Percentiles rank a stretch among this genome's conserved stretches.
phyloP scores from a whole-genome alignment of 2,888 invertebrate species.

The Eristalis pertinax region DNA sequence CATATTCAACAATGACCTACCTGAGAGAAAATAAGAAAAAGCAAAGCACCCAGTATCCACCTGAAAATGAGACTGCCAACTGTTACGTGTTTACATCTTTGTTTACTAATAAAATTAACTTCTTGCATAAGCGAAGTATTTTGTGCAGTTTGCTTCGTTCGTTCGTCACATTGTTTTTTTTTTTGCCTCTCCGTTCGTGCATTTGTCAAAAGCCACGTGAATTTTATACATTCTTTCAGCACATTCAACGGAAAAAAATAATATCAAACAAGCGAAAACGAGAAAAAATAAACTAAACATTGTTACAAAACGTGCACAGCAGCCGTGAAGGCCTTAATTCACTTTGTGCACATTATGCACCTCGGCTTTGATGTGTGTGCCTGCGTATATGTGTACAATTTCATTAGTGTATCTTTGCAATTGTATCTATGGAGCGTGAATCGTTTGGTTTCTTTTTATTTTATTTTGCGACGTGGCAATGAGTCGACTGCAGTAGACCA shows the following conservation, averaged over 20 bases:
- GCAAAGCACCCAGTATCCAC: not conserved
- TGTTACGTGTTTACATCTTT: conserved; percentile 1
- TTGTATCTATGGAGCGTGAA: not conserved
- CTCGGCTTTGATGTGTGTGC: not conserved
- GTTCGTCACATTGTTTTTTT: not conserved
- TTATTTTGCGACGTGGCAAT: conserved; percentile 44
- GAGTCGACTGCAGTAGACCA: conserved; percentile 19
- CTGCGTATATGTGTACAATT: not conserved
- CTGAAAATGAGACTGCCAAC: not conserved
- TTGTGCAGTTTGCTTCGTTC: conserved; percentile 14
- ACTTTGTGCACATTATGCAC: conserved; percentile 40
- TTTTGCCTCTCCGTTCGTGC: not conserved
- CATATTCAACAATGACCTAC: not conserved
- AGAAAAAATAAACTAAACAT: conserved; percentile 10
- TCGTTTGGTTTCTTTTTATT: not conserved
- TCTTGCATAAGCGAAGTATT: conserved; percentile 23
- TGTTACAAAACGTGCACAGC: conserved; percentile 47
- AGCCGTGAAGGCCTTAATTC: conserved; percentile 52
- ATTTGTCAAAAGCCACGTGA: conserved; percentile 30
- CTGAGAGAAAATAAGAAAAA: not conserved
- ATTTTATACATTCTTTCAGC: conserved; percentile 31
- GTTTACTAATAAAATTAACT: conserved; percentile 25
- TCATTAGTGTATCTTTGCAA: not conserved
- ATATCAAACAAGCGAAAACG: conserved; percentile 11
- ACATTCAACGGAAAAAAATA: conserved; percentile 1